Base-by-base conservation (phyloP, 1,140 invertebrate genomes). In the Pectinophora gossypiella region DNA sequence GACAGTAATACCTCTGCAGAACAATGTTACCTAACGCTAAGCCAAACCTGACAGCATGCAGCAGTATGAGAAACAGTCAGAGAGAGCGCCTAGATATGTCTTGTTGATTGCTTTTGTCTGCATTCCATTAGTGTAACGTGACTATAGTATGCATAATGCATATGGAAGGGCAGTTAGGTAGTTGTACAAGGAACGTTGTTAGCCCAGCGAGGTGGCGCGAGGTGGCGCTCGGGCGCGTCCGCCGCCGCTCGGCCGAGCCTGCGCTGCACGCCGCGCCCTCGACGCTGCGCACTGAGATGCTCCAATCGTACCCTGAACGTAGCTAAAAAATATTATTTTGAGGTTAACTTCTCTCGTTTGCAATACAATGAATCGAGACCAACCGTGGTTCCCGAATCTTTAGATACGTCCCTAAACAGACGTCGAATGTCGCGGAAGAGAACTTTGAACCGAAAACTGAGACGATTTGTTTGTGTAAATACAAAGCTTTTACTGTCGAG, bases 401-500 rank as follows among this genome's bases (percentile, higher is more conserved):
- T 51, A 50, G 15, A 64, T 56, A 61, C 53, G 54, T 59, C 51
- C 12, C 61, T 65, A 54, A 32, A 61, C 67, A 77, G 61, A 54
- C 66, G 71, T 83, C 81, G 80, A 84, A 86, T 86, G 83, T 85
- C 76, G 80, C 80, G 79, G 64, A 83, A 75, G 65, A 76, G 74
- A 72, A 83, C 68, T 54, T 61, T 86, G 52, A 78, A 71, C 56
- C 72, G 79, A 44, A 86, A 86, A 75, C 61, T 86, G 48, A 76
- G 79, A 78, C 79, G 83, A 76, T 86, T 86, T 80, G 76, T 86
- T 82, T 86, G 83, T 86, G 81, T 86, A 83, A 86, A 86, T 86
- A 86, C 83, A 73, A 86, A 86, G 78, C 79, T 86, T 68, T 81
- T 83, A 73, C 76, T 86, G 54, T 86, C 80, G 78, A 85, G 80